Conservation (phyloP, 2,888 invertebrate species). For the Patella pellucida region DNA sequence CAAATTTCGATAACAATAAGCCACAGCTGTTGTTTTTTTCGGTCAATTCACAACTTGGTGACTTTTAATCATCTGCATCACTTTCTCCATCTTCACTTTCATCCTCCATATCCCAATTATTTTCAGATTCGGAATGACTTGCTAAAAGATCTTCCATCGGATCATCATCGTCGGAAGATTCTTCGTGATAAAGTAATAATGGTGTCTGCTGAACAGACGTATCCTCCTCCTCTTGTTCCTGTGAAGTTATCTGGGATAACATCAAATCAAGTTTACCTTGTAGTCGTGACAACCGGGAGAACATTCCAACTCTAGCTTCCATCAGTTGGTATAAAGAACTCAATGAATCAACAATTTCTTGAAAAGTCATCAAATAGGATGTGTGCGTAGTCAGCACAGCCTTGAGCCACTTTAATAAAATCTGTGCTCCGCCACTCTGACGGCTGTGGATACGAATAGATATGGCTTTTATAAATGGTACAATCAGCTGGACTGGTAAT, state of each 20-base stretch:
- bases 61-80: background rate
- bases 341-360: constrained; percentile 75
- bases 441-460: constrained; percentile 71
- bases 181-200: constrained; percentile 63
- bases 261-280: constrained; percentile 78
- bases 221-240: constrained; percentile 53
- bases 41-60: too few species aligned
- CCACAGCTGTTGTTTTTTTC: too few species aligned
- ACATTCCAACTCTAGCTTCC: constrained; percentile 74
- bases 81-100: constrained; percentile 1
- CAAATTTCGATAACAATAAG: too few species aligned
- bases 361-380: constrained; percentile 77
- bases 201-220: constrained; percentile 46
- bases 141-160: constrained; percentile 49
- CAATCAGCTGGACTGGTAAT: constrained; percentile 83
- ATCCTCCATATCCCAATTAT: constrained; percentile 7
- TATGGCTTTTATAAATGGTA: constrained; percentile 82
- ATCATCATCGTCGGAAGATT: constrained; percentile 58
- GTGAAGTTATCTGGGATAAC: constrained; percentile 61
- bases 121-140: constrained; percentile 49
- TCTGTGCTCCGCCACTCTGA: constrained; percentile 2
- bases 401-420: constrained; percentile 75
- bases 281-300: constrained; percentile 75
- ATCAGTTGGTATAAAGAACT: constrained; percentile 76
- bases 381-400: constrained; percentile 76